Evolutionary conservation across 64 coral and sea anemone genomes (phyloP).

Genomic region (Platygyra sinensis): DNA sequence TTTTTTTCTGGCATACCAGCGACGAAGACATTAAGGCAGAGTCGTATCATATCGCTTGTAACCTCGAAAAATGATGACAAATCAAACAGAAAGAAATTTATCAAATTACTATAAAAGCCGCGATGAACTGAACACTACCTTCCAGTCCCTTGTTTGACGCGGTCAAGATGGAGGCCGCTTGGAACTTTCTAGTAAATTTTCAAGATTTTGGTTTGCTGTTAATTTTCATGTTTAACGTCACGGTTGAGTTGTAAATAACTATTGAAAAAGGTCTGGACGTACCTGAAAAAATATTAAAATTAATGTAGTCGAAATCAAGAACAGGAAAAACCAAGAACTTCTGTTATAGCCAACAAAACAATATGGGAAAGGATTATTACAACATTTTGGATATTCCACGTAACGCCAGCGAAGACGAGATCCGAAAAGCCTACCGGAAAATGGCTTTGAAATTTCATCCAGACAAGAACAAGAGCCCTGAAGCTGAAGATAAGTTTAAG

Average conservation of each 20-base stretch:
- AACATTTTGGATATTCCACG: slow-evolving; percentile 77
- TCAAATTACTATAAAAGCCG: neutral
- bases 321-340: neutral
- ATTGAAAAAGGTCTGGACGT: neutral
- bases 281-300: neutral
- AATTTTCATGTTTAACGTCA: neutral
- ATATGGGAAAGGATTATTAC: slow-evolving; percentile 99
- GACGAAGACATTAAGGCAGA: neutral
- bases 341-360: neutral
- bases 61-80: neutral
- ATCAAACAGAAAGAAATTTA: too few species aligned
- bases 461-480: slow-evolving; percentile 93
- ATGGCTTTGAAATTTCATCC: slow-evolving; percentile 96
- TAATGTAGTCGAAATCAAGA: neutral
- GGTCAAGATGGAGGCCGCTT: slow-evolving; percentile 7
- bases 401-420: slow-evolving; percentile 86
- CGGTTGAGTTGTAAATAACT: neutral
- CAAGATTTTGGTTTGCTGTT: neutral
- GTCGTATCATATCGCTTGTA: neutral
- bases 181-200: slow-evolving; percentile 18
- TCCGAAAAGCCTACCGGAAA: slow-evolving; percentile 96
- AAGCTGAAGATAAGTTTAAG: slow-evolving; percentile 96
- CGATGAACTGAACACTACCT: neutral
- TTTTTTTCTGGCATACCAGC: neutral
- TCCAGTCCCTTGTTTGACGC: neutral